Evolutionary conservation across 2,113 vertebrate species (phyloP), one percentile per base, ranked within the genome.

Genomic region (Gnathonemus longibarbis): DNA sequence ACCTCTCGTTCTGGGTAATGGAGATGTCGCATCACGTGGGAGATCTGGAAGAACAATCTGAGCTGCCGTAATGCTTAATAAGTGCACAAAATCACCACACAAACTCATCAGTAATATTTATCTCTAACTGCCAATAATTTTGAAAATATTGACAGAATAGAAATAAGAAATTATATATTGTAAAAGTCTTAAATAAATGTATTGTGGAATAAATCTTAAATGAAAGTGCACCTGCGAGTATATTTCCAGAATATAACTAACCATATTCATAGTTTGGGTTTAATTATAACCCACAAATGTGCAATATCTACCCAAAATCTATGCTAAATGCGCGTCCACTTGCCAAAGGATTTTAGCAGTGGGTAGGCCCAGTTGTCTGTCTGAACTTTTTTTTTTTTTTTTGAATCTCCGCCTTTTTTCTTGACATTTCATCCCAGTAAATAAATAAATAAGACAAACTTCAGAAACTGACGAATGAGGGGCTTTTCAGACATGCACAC

Each of bases 401-500:
- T 93, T 91, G 84, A 91, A 90, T 92, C 92, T 89, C 93, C 93
- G 92, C 91, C 92, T 93, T 93, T 93, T 95, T 92, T 90, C 93
- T 90, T 92, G 70, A 90, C 91, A 92, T 92, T 91, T 90, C 80
- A 58, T 87, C 53, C 62, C 48, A 90, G 58, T 89, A 93, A 90
- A 93, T 94, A 95, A 91, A 88, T 92, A 85, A 83, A 91, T 93
- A 92, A 94, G 92, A 94, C 93, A 95, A 92, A 91, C 91, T 92
- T 92, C 91, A 92, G 93, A 94, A 94, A 96, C 96, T 97, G 89
- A 96, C 94, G 93, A 97, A 97, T 96, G 97, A 95, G 94, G 97
- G 96, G 94, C 95, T 93, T 94, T 92, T 94, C 93, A 96, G 96
- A 96, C 94, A 94, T 95, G 94, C 93, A 91, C 92, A 94, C 91